Evolutionary conservation across 1,140 invertebrate species (phyloP), one percentile per base, ranked within the genome.

Genomic region (Tetraneura akinire): DNA sequence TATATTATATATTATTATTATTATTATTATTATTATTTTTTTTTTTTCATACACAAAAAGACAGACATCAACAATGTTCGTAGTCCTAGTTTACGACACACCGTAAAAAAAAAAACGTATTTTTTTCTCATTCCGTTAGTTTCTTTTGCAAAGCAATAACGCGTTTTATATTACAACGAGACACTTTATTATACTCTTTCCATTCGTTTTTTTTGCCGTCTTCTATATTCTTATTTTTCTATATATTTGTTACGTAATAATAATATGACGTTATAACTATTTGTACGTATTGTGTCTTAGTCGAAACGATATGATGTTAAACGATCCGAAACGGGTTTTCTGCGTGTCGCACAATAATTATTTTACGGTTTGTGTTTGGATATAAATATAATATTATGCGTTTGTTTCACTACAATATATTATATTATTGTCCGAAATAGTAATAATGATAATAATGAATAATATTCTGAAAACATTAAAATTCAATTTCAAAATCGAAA

Each of bases 61-160:
- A n/a, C n/a, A n/a, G 73, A 76, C 23, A 76, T 55, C 73, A 76
- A 76, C 73, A 76, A 76, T 16, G 53, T 57, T 57, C 45, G 18
- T 10, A n/a, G n/a, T 29, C 55, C 37, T 71, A 51, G 29, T 68
- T 68, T 70, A 70, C 66, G 66, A 21, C 62, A 66, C 42, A 66
- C 62, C 62, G 32, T 42, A 42, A 42, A 66, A 42, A 42, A 11
- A 5, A 18, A 21, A 42, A 66, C 8, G 18, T 42, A 29, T 42
- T 42, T 64, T 66, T 21, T 3, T 10, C 23, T n/a, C 14, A 18
- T 32, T 23, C 8, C 18, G 37, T 23, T 26, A 16, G 9, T 13
- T 74, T 23, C 14, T n/a, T 42, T 53, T 55, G 13, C 37, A 74
- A 29, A 32, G 14, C 45, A 47, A 71, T 49, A 49, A 47, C 45